Evolutionary conservation across 2,888 invertebrate genomes (phyloP).

Genomic region (Entomobrya proxima): DNA sequence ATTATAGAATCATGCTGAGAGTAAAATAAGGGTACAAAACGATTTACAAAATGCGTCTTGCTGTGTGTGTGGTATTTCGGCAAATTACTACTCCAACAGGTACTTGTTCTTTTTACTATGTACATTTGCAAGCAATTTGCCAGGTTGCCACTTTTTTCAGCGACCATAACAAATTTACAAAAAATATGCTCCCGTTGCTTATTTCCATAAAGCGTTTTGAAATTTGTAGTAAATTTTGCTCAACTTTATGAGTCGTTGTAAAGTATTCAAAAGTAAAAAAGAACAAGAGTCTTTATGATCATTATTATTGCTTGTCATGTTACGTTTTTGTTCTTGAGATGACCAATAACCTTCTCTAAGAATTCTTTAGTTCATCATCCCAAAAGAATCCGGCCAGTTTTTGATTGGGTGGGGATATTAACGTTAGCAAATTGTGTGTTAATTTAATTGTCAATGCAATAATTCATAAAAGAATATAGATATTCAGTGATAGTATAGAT

Average conservation of each 20-base stretch:
- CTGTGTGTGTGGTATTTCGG: not conserved
- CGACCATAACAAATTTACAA: not conserved
- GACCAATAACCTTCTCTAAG: not conserved
- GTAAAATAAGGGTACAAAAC: not conserved
- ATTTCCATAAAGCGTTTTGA: constrained; percentile 48
- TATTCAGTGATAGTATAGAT: no score
- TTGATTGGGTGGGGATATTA: constrained; percentile 15
- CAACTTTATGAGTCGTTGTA: not conserved
- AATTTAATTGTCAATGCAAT: constrained; percentile 54
- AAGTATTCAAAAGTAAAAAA: not conserved
- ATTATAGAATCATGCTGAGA: not conserved
- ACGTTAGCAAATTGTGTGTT: constrained; percentile 45
- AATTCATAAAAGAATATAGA: constrained; percentile 51
- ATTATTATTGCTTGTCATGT: not conserved
- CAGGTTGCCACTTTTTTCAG: not conserved
- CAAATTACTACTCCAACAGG: not conserved
- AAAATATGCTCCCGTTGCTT: constrained; percentile 5
- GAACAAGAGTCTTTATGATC: not conserved
- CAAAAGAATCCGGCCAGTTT: not conserved
- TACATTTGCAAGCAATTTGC: constrained; percentile 22
- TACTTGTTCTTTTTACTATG: not conserved
- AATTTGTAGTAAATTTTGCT: constrained; percentile 22
- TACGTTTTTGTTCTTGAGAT: not conserved
- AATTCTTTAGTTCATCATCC: not conserved
- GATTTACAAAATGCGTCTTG: not conserved